Evolutionary conservation across 2,888 invertebrate genomes (phyloP), one percentile per base, ranked within the genome.

Genomic region (Minunthozetes semirufus): DNA sequence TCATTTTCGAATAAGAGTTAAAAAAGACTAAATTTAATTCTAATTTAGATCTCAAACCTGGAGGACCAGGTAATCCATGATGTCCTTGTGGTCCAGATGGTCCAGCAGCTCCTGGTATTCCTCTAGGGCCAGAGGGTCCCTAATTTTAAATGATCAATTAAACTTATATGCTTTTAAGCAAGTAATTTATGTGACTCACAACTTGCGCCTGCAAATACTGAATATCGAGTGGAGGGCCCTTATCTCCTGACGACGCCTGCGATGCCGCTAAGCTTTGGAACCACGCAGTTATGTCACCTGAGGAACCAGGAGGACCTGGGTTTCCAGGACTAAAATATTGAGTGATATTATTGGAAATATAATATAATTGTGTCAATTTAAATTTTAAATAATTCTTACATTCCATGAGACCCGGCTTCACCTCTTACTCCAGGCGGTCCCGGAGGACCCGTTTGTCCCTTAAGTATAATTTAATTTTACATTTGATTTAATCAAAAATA

Each of bases 161-260:
- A 4, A 33, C 9, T 9, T 33, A n/a, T n/a, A n/a, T n/a, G n/a
- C n/a, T n/a, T n/a, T n/a, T n/a, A n/a, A n/a, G n/a, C n/a, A n/a
- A n/a, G n/a, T n/a, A n/a, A n/a, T 13, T 6, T 48, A 38, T 3
- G 50, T 61, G 15, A 76, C 78, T 73, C 77, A 80, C 80, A 1
- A 90, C 89, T 80, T 90, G 88, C 22, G 91, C 89, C 83, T 91
- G 91, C 82, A 92, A 84, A 82, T 90, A 92, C 80, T 89, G 88
- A 80, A 89, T 90, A 22, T 88, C 88, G 0, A 89, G 88, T 0
- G 86, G 85, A 0, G 90, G 91, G 0, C 92, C 92, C 82, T 93
- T 93, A 80, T 93, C 92, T 11, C 86, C 86, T 9, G 80, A 74
- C 3, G 77, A 71, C 13, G 88, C 82, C 80, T 89, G 87, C 9